Conservation (phyloP, 2,113 vertebrate genomes). For the Scomber scombrus region DNA sequence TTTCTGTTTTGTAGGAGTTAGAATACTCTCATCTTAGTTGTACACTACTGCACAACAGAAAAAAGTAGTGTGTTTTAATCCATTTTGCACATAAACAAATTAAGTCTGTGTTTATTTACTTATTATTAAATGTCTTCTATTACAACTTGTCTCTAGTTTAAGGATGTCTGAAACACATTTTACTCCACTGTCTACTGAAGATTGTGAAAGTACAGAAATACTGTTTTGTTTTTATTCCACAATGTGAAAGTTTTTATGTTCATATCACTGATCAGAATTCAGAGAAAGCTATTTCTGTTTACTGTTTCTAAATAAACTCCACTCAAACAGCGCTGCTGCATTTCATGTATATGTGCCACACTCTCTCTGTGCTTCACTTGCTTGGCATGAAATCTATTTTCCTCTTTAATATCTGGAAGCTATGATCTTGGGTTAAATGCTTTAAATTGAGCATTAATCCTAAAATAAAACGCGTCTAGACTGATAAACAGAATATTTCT, state of each 20-base stretch:
- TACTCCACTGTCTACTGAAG: conserved; percentile 17
- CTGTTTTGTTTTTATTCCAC: conserved; percentile 28
- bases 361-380: conserved; percentile 60
- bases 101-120: conserved; percentile 21
- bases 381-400: conserved; percentile 16
- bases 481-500: neutral
- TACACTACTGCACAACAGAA: conserved; percentile 17
- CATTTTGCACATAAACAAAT: conserved; percentile 59
- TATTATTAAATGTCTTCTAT: conserved; percentile 8
- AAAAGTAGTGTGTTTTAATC: conserved; percentile 8
- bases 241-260: conserved; percentile 42
- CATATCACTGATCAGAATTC: conserved; percentile 25
- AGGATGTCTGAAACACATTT: conserved; percentile 27
- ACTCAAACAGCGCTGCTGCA: conserved; percentile 48
- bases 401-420: neutral
- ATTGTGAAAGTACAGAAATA: conserved; percentile 8
- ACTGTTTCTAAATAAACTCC: conserved; percentile 77
- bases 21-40: conserved; percentile 24
- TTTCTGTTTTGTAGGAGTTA: conserved; percentile 34
- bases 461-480: neutral
- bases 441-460: neutral
- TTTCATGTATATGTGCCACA: conserved; percentile 27
- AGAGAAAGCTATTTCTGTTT: conserved; percentile 57
- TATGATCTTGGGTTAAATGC: neutral
- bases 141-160: conserved; percentile 15